phyloP scores from a whole-genome alignment of 2,113 vertebrate genomes.

The Sitta europaea region DNA sequence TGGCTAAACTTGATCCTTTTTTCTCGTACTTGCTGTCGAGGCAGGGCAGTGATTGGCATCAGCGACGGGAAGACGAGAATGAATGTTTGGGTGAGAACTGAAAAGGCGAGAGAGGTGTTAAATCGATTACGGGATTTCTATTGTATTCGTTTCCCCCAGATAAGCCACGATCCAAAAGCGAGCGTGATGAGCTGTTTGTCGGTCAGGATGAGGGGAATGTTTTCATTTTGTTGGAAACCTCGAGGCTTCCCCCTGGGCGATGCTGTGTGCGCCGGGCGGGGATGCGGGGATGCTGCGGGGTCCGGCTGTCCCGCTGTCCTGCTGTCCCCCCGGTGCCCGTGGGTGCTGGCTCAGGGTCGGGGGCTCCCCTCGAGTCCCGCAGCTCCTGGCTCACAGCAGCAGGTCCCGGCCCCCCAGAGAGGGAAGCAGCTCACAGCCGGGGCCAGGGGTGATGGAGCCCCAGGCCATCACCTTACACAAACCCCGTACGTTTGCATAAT shows the following conservation, averaged over 20 bases:
- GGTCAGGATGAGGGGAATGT: rapidly evolving
- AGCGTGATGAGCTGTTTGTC: neutral
- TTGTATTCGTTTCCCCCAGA: neutral
- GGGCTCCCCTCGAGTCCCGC: neutral
- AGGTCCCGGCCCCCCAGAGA: neutral
- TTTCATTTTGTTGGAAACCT: neutral
- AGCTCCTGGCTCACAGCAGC: neutral
- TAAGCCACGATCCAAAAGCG: neutral
- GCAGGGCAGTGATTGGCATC: neutral
- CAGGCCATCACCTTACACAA: conserved; percentile 12
- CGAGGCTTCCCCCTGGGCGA: rapidly evolving
- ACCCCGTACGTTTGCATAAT: neutral
- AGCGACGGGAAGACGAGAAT: neutral
- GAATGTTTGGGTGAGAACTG: neutral
- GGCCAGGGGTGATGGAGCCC: conserved; percentile 8
- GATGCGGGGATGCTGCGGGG: no score
- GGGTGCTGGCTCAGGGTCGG: neutral
- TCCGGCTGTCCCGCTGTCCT: no score
- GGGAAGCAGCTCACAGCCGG: neutral
- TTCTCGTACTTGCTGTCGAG: rapidly evolving
- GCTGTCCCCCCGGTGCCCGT: neutral
- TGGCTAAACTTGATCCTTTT: neutral
- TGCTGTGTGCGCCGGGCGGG: neutral
- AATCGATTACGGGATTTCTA: neutral
- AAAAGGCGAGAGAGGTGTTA: neutral